These are phyloP conservation scores for Rhysida immarginata DNA, from an alignment of 1,140 invertebrate species.

Conservation along the genomic window DNA sequence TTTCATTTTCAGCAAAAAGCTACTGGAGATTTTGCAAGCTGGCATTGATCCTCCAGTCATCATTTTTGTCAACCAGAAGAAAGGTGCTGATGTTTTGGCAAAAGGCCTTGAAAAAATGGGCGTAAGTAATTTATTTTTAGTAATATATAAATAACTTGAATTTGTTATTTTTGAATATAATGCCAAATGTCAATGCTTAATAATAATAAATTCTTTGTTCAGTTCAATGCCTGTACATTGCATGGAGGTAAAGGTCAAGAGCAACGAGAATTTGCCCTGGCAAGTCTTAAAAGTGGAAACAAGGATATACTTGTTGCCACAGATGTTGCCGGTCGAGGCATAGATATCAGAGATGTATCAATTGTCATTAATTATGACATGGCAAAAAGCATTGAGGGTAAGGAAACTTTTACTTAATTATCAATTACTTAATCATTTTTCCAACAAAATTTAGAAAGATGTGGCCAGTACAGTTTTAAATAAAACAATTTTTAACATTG, in stretches of 20 bases:
- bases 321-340: constrained; percentile 98
- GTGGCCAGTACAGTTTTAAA: no score
- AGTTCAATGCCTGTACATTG: constrained; percentile 87
- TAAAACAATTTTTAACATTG: no score
- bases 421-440: no score
- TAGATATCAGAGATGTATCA: constrained; percentile 98
- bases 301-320: constrained; percentile 99
- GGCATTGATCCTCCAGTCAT: constrained; percentile 93
- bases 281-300: constrained; percentile 66
- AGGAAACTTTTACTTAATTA: no score
- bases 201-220: constrained; percentile 25
- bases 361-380: constrained; percentile 99
- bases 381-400: constrained; percentile 94
- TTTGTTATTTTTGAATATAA: no score
- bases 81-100: constrained; percentile 94
- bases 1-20: constrained; percentile 32
- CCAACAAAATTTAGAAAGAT: no score
- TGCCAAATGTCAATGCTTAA: no score
- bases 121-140: constrained; percentile 31
- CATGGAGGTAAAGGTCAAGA: constrained; percentile 99
- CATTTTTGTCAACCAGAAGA: constrained; percentile 99
- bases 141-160: constrained; percentile 3
- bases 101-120: constrained; percentile 94
- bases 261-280: constrained; percentile 94
- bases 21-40: constrained; percentile 38